A percentile compares a stretch with the other conserved stretches of the same genome.
Conservation (phyloP, 2,888 invertebrate species). For the Periphyllus acericola region DNA sequence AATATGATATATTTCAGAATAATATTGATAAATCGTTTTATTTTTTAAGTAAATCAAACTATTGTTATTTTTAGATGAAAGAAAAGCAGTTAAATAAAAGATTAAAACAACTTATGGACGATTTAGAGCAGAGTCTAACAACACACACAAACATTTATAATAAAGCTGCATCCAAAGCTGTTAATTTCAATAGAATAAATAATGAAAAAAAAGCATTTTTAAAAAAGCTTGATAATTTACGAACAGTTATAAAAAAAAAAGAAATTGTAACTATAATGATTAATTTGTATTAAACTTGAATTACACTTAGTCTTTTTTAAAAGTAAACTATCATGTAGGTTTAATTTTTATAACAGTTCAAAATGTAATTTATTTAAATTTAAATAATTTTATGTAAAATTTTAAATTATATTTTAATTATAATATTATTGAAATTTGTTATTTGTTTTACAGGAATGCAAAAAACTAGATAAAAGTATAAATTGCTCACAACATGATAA, state of each 20-base stretch:
- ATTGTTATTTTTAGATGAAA: constrained; percentile 67
- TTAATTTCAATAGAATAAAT: constrained; percentile 66
- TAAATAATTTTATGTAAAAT: too few species aligned
- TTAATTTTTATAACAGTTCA: too few species aligned
- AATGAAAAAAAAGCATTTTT: constrained; percentile 67
- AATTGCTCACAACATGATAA: constrained; percentile 27
- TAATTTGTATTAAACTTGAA: neutral
- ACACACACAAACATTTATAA: constrained; percentile 75
- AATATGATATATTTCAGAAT: neutral
- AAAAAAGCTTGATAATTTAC: constrained; percentile 72
- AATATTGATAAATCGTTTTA: neutral
- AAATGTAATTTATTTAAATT: too few species aligned
- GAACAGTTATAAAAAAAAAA: constrained; percentile 71
- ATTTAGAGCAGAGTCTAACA: constrained; percentile 75
- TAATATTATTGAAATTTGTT: neutral
- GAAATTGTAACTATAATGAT: constrained; percentile 67
- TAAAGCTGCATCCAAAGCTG: constrained; percentile 71
- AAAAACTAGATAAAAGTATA: constrained; percentile 10
- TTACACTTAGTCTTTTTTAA: too few species aligned
- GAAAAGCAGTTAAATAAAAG: constrained; percentile 70
- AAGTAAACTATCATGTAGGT: too few species aligned
- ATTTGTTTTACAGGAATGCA: constrained; percentile 49
- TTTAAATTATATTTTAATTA: neutral
- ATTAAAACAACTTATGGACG: constrained; percentile 73
- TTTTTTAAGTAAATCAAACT: neutral